Percentiles rank a stretch among this genome's conserved stretches.
These are phyloP conservation scores for Pristionchus exspectatus DNA, from an alignment of 2,888 invertebrate genomes.

Conservation along the genomic window DNA sequence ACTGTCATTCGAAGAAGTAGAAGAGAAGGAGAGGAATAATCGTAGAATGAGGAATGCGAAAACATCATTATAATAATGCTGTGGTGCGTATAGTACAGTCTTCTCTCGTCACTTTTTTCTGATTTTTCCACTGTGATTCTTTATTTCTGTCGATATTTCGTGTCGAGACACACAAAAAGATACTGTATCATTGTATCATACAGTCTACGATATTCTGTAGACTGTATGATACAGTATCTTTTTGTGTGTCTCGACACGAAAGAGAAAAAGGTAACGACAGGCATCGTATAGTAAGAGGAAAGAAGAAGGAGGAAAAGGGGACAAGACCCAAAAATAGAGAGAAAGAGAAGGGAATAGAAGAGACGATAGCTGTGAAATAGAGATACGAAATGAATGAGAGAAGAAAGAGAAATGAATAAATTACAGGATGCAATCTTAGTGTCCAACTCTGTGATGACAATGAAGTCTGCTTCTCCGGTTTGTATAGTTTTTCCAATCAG, in stretches of 20 bases:
- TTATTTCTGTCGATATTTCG: background rate
- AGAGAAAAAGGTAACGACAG: background rate
- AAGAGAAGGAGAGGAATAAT: background rate
- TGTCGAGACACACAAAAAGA: background rate
- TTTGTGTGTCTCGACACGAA: background rate
- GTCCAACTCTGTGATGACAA: constrained; percentile 71
- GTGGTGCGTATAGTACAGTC: background rate
- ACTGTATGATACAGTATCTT: background rate
- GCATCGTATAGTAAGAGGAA: constrained; percentile 27
- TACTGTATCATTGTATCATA: background rate
- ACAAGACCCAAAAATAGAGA: constrained; percentile 28
- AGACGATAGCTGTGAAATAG: constrained; percentile 18
- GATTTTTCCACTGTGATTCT: background rate
- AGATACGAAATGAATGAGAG: background rate
- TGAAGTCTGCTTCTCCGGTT: constrained; percentile 71
- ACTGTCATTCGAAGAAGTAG: background rate
- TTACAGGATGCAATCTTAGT: constrained; percentile 75
- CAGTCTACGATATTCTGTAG: background rate
- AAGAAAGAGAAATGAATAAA: background rate
- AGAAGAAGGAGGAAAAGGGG: constrained; percentile 10
- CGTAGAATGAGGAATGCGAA: background rate
- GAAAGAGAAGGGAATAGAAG: background rate
- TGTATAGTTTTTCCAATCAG: background rate
- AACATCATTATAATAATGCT: constrained; percentile 4
- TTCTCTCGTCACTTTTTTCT: background rate